Conservation (phyloP, 2,797 vertebrate genomes). For the Erethizon dorsatum region DNA sequence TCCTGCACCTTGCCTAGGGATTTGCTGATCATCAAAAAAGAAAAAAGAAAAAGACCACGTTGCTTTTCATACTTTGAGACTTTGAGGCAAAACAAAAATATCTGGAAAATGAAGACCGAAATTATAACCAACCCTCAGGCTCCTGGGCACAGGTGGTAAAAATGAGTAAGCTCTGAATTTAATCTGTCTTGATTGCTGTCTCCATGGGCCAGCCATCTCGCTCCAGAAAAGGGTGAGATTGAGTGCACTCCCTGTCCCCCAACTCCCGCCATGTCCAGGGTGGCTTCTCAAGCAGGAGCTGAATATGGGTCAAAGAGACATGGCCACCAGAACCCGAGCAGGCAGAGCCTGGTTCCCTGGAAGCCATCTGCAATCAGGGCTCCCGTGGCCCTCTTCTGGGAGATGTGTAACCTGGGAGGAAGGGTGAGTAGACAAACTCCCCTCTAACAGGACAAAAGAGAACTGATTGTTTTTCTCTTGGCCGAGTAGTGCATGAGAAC, state of each 20-base stretch:
- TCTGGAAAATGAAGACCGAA: slow-evolving; percentile 48
- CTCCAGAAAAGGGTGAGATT: neutral
- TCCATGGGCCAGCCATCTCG: neutral
- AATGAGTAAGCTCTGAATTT: neutral
- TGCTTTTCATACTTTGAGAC: slow-evolving; percentile 63
- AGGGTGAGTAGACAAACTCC: slow-evolving; percentile 13
- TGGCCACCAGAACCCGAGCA: neutral
- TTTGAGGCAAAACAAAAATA: slow-evolving; percentile 63
- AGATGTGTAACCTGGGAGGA: neutral
- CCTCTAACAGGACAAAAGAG: slow-evolving; percentile 70
- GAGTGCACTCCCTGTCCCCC: neutral
- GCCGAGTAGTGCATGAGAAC: neutral
- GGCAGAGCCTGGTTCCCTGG: neutral
- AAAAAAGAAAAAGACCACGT: neutral
- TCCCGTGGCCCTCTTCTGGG: neutral
- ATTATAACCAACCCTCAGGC: neutral
- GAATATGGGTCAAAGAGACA: neutral
- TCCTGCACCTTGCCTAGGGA: neutral
- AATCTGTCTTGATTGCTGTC: neutral
- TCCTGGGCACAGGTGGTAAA: neutral
- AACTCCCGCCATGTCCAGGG: neutral
- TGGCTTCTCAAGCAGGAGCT: neutral
- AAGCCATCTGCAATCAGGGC: neutral
- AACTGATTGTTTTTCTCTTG: slow-evolving; percentile 39
- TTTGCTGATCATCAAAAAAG: neutral